Base-by-base conservation (phyloP, 2,888 invertebrate genomes). In the Ellobium chinense region DNA sequence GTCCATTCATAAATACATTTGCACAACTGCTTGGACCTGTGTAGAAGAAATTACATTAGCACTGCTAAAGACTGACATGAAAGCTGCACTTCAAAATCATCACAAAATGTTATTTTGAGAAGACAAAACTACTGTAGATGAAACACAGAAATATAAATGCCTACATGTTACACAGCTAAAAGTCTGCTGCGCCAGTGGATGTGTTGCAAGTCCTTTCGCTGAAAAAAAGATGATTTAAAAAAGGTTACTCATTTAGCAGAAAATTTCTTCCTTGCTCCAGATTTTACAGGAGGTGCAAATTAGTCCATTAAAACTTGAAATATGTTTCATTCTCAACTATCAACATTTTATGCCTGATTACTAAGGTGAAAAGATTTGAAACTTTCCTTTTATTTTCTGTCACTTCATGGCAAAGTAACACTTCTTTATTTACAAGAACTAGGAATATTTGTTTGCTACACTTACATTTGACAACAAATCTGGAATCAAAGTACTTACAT, bases 131-230 rank as follows among this genome's bases (percentile, higher is more conserved):
- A 73, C 60, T 73, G 73, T 37, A 58, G 27, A 58, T 68, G 56
- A 68, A 24, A 77, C 27, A 39, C 27, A 34, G 37, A 29, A 24
- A 56, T 37, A 39, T 36, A 78, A 72, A 83, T 81, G 78, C 83
- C 76, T 81, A 83, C 83, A 83, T 81, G 81, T 82, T 34, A 83
- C 75, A 75, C 75, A 66, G 62, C 80, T 79, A 62, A 72, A 79
- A 37, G 80, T 81, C 72, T 81, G 81, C 65, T 80, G 80, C 36
- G 80, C 80, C 75, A 75, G 34, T 46, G 80, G 80, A 7, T 80
- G 75, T 36, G 80, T 62, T 58, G 80, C 69, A 46, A 72, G 74
- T 78, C 72, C 74, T 37, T 78, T 62, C 14, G 80, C 74, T 68
- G 73, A 37, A 76, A 83, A 56, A 66, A 36, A 78, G 62, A 68